A percentile compares a stretch with the other conserved stretches of the same genome.
These are phyloP conservation scores for Achroia grisella DNA, from an alignment of 1,140 invertebrate species.

Conservation along the genomic window DNA sequence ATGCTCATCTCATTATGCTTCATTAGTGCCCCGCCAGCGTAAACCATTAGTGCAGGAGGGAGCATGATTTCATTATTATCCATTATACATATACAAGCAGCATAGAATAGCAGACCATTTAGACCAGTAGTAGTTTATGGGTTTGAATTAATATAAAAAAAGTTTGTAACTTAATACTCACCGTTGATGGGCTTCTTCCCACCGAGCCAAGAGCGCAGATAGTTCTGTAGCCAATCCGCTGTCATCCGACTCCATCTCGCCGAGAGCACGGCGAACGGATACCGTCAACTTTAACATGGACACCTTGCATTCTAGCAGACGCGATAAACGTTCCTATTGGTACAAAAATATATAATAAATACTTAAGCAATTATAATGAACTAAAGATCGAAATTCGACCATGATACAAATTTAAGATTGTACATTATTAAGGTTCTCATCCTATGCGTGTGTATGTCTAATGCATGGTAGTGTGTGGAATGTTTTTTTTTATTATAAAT, in stretches of 20 bases:
- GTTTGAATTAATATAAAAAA: no score
- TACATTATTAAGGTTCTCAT: no score
- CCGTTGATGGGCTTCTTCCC: conserved; percentile 85
- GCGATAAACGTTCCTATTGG: conserved; percentile 69
- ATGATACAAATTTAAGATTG: no score
- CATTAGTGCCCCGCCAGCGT: no score
- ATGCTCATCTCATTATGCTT: no score
- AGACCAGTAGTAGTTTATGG: not conserved
- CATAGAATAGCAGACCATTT: not conserved
- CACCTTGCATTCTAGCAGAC: conserved; percentile 81
- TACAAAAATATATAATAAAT: conserved; percentile 7
- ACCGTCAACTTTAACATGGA: conserved; percentile 83
- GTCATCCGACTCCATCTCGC: conserved; percentile 61
- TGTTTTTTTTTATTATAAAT: no score
- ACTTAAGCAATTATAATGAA: no score
- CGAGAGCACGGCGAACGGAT: conserved; percentile 81
- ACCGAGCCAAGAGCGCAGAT: conserved; percentile 82
- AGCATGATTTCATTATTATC: no score
- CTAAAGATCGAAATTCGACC: no score
- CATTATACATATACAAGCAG: not conserved
- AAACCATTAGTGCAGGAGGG: no score
- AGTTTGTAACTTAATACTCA: conserved; percentile 66
- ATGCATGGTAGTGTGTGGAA: no score
- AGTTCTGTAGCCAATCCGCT: conserved; percentile 81
- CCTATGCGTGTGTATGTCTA: no score